Conservation (phyloP, 2,113 vertebrate species). For the Daphoenositta chrysoptera region DNA sequence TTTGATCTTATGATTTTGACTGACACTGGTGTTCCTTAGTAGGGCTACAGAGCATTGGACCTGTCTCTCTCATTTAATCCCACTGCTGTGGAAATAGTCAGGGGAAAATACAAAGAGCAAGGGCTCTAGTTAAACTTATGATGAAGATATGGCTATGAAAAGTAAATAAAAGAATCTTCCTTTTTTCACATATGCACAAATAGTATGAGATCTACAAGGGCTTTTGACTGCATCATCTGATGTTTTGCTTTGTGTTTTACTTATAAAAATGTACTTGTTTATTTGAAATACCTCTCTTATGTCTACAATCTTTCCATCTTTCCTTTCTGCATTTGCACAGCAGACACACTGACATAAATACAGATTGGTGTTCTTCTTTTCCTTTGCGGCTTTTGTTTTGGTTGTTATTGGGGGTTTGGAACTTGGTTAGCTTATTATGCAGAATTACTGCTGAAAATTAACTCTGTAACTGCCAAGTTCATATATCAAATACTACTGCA, state of each 20-base stretch:
- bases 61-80: background rate
- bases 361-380: background rate
- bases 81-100: background rate
- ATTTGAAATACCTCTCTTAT: background rate
- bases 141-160: background rate
- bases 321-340: rapidly evolving
- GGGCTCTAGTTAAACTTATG: background rate
- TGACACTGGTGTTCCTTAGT: rapidly evolving
- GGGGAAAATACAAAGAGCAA: background rate
- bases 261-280: background rate
- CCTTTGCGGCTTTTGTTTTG: background rate
- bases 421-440: background rate
- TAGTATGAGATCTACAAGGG: background rate
- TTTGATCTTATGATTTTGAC: background rate
- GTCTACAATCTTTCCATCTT: background rate
- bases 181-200: background rate
- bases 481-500: background rate
- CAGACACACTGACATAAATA: background rate
- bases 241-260: background rate
- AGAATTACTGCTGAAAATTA: background rate
- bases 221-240: background rate
- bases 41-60: background rate
- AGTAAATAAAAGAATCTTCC: background rate
- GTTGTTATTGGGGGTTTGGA: background rate
- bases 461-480: background rate